A percentile compares a stretch with the other conserved stretches of the same genome.
phyloP scores from a whole-genome alignment of 2,888 invertebrate species.

The Mimumesa dahlbomi region DNA sequence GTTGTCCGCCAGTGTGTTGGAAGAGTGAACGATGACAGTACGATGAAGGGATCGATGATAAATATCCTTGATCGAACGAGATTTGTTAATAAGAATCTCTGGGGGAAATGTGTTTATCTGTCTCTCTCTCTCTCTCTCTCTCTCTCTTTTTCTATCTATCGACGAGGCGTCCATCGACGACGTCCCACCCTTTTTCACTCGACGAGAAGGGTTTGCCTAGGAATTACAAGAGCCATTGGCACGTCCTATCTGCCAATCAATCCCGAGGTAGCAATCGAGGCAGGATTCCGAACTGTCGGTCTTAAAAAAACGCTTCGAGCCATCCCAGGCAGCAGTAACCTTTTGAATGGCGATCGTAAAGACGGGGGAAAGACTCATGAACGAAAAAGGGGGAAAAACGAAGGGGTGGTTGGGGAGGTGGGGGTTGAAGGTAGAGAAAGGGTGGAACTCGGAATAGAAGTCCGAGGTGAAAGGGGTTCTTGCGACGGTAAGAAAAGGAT shows the following conservation, averaged over 20 bases:
- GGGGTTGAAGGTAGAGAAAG: conserved; percentile 10
- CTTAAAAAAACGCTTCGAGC: conserved; percentile 68
- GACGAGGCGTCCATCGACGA: too few species aligned
- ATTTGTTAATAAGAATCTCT: too few species aligned
- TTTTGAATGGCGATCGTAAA: conserved; percentile 68
- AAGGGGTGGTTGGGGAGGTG: conserved; percentile 18
- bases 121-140: too few species aligned
- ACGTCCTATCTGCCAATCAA: conserved; percentile 64
- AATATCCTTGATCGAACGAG: too few species aligned
- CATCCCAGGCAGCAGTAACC: conserved; percentile 63
- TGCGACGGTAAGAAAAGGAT: conserved; percentile 2
- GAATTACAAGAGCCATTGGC: conserved; percentile 55
- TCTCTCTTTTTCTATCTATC: too few species aligned
- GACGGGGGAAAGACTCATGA: conserved; percentile 43
- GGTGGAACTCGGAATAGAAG: conserved; percentile 3
- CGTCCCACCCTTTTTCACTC: conserved; percentile 28
- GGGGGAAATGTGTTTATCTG: too few species aligned
- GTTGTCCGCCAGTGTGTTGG: too few species aligned
- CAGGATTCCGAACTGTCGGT: conserved; percentile 48
- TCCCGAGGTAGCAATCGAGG: conserved; percentile 59
- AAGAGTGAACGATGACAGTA: too few species aligned
- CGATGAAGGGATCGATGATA: too few species aligned
- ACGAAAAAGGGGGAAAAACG: conserved; percentile 30
- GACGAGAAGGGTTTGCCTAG: conserved; percentile 50
- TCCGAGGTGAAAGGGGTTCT: conserved; percentile 1